A percentile compares a stretch with the other conserved stretches of the same genome.
phyloP scores from a whole-genome alignment of 92 coral and sea anemone genomes.

The Bergia puertoricense region DNA sequence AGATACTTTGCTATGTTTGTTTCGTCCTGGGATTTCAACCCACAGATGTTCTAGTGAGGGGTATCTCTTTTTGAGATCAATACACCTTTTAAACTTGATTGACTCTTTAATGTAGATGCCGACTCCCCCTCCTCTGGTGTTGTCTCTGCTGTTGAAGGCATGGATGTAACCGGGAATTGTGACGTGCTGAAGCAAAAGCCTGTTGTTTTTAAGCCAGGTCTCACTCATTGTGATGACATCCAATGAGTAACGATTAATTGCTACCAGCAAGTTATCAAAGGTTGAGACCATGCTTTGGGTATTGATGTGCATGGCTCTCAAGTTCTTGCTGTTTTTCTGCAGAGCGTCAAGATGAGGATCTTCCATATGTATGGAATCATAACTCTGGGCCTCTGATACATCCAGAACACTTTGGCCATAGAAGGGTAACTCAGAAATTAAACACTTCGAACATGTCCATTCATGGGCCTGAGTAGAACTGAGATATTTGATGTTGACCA shows the following conservation, averaged over 20 bases:
- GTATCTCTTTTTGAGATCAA: constrained; percentile 27
- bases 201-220: constrained; percentile 23
- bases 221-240: background rate
- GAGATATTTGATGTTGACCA: too few species aligned
- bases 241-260: background rate
- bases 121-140: constrained; percentile 22
- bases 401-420: too few species aligned
- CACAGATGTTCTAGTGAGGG: constrained; percentile 54
- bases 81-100: constrained; percentile 18
- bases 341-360: too few species aligned
- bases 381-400: too few species aligned
- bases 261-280: background rate
- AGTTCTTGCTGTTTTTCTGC: too few species aligned
- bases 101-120: constrained; percentile 34
- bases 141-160: constrained; percentile 32
- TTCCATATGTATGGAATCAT: too few species aligned
- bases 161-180: constrained; percentile 34
- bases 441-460: too few species aligned
- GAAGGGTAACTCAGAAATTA: too few species aligned
- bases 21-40: constrained; percentile 47
- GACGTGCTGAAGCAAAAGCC: constrained; percentile 32
- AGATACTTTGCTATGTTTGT: constrained; percentile 45
- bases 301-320: too few species aligned
- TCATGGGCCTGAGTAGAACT: too few species aligned
- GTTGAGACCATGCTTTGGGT: too few species aligned